Evolutionary conservation across 2,113 vertebrate genomes (phyloP), one percentile per base, ranked within the genome.

Genomic region (Aegithalos caudatus): DNA sequence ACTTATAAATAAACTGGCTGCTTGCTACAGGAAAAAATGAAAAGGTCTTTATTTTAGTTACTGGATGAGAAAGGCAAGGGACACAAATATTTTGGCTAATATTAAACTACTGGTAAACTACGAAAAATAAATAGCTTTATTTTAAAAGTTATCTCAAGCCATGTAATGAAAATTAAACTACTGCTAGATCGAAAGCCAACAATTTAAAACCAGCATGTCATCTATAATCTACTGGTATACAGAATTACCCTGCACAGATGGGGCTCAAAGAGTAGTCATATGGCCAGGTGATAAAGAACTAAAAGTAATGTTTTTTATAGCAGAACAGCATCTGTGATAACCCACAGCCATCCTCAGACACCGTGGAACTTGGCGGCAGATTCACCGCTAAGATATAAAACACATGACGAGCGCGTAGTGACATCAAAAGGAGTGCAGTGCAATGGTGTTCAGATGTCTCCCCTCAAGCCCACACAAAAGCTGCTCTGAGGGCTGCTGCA

Each of bases 1-100:
- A 88, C 72, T 96, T 96, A 94, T 80, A 96, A 93, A 94, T 95
- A 94, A 94, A 94, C 79, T 50, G 29, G 5, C 87, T 82, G 70
- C 73, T 91, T 82, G 69, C 76, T 64, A 78, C 12, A 48, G 69
- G 60, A 86, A 76, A 60, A 91, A 96, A 91, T 45, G 18, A 14
- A 78, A n/a, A 94, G 50, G 27, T 51, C 60, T 44, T 88, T 57
- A 70, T 82, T 94, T 91, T 57, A 84, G 72, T 67, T 93, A 60
- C 19, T 0, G 0, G 72, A 81, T 66, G 71, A 89, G 61, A 81
- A 42, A 92, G 12, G 24, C 1, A 2, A 40, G n/a, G 44, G 40
- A 66, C 29, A 60, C 31, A 78, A 81, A 56, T 78, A 70, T 60
- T 82, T 85, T 28, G 74, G 77, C 53, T 72, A 90, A 72, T 50